Evolutionary conservation across 2,113 vertebrate genomes (phyloP).

Genomic region (Lota lota): DNA sequence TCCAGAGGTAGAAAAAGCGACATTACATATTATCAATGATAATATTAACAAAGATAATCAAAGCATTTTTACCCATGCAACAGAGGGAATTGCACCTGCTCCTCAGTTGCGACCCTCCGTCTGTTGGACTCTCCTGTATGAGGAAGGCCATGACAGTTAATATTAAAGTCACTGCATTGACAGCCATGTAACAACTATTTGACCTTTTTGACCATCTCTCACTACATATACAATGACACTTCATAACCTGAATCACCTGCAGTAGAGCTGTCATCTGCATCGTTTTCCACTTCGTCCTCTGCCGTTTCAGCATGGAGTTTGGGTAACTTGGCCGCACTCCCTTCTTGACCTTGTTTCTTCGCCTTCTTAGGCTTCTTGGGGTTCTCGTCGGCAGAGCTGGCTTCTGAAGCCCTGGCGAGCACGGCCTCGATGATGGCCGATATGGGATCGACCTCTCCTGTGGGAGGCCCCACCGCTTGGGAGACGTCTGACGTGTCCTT

Average conservation of each 20-base stretch:
- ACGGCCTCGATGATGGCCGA: constrained; percentile 52
- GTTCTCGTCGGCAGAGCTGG: constrained; percentile 29
- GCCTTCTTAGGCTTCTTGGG: constrained; percentile 57
- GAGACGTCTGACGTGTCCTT: constrained; percentile 24
- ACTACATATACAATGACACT: background rate
- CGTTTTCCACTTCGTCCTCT: constrained; percentile 55
- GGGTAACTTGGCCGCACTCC: constrained; percentile 5
- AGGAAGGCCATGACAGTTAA: constrained; percentile 17
- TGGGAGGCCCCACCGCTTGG: constrained; percentile 24
- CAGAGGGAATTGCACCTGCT: constrained; percentile 89
- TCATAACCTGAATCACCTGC: constrained; percentile 44
- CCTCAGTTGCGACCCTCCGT: constrained; percentile 86
- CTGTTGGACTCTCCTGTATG: constrained; percentile 77
- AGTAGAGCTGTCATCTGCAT: constrained; percentile 58
- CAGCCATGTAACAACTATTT: too few species aligned
- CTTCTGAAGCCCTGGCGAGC: constrained; percentile 40
- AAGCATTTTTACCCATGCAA: constrained; percentile 79
- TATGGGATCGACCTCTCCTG: constrained; percentile 51
- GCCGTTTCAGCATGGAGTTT: constrained; percentile 41
- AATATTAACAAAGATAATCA: background rate
- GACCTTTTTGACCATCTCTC: background rate
- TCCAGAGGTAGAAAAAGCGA: too few species aligned
- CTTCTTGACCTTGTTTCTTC: constrained; percentile 53
- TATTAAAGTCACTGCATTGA: background rate
- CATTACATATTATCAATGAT: too few species aligned